Percentiles rank a stretch among this genome's conserved stretches.
Evolutionary conservation across 2,797 vertebrate species (phyloP).

Genomic region (Vultur gryphus): DNA sequence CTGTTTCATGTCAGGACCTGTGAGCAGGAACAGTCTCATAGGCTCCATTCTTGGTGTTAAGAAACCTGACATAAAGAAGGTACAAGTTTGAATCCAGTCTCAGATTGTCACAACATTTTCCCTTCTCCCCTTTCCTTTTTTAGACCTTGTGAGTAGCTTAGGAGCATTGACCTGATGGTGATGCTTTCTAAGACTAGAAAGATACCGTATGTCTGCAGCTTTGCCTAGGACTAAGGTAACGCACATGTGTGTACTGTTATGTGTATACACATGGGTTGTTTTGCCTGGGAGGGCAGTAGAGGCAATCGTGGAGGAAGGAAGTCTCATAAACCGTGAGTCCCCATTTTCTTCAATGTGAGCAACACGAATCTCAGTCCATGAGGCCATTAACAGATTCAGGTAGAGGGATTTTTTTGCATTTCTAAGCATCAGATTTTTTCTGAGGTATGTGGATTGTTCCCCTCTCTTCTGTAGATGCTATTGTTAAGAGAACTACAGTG

Average conservation of each 20-base stretch:
- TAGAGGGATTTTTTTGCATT: not conserved
- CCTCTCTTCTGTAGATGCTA: not conserved
- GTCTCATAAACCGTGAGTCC: not conserved
- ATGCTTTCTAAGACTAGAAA: not conserved
- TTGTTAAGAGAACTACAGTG: not conserved
- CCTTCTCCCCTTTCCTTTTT: not conserved
- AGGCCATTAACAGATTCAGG: not conserved
- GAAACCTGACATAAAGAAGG: not conserved
- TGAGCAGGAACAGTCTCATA: not conserved
- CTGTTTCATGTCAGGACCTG: not conserved
- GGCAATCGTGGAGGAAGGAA: not conserved
- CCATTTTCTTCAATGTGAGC: not conserved
- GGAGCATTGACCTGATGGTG: not conserved
- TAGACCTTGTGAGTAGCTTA: not conserved
- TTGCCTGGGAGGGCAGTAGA: not conserved
- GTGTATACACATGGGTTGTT: fast-evolving
- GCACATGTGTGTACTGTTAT: not conserved
- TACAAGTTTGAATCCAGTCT: not conserved
- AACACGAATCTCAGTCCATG: not conserved
- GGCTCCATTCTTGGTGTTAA: not conserved
- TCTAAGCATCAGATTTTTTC: not conserved
- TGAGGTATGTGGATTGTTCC: not conserved
- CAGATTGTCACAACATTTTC: not conserved
- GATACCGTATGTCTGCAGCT: not conserved
- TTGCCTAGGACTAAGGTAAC: not conserved